Evolutionary conservation across 2,888 invertebrate species (phyloP).

Genomic region (Acleris emargana): DNA sequence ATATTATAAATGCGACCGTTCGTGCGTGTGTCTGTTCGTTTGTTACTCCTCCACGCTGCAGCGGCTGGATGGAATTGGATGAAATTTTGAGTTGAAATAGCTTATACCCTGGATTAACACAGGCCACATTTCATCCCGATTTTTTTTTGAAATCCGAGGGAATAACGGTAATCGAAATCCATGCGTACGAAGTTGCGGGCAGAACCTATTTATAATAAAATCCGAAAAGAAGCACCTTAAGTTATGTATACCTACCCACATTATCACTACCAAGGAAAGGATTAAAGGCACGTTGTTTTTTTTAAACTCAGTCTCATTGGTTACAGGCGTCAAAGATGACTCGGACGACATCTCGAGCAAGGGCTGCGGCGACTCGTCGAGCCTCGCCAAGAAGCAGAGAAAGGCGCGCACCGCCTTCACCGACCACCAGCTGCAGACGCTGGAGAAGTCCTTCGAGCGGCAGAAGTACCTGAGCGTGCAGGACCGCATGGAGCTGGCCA

Average conservation of each 20-base stretch:
- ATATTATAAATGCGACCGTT: no score
- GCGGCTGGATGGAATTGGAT: no score
- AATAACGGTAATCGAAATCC: no score
- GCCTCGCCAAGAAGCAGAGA: conserved; percentile 94
- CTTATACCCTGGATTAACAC: no score
- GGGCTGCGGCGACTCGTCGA: conserved; percentile 73
- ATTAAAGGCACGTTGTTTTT: conserved; percentile 25
- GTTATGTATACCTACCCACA: no score
- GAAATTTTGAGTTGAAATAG: no score
- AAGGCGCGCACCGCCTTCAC: conserved; percentile 99
- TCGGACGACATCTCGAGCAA: conserved; percentile 88
- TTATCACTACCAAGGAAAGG: neutral
- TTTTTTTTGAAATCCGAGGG: no score
- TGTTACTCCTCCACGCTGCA: no score
- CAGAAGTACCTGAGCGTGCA: conserved; percentile 99
- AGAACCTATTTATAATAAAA: neutral
- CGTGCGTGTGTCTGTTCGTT: no score
- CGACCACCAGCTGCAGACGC: conserved; percentile 97
- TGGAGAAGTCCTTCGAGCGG: conserved; percentile 98
- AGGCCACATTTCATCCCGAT: no score
- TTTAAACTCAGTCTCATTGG: conserved; percentile 39
- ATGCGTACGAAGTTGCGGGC: no score
- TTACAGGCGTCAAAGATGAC: conserved; percentile 92
- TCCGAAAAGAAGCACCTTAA: neutral
- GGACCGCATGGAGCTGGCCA: conserved; percentile 98